Evolutionary conservation across 1,140 invertebrate species (phyloP), one percentile per base, ranked within the genome.

Genomic region (Zaprionus ornatus): DNA sequence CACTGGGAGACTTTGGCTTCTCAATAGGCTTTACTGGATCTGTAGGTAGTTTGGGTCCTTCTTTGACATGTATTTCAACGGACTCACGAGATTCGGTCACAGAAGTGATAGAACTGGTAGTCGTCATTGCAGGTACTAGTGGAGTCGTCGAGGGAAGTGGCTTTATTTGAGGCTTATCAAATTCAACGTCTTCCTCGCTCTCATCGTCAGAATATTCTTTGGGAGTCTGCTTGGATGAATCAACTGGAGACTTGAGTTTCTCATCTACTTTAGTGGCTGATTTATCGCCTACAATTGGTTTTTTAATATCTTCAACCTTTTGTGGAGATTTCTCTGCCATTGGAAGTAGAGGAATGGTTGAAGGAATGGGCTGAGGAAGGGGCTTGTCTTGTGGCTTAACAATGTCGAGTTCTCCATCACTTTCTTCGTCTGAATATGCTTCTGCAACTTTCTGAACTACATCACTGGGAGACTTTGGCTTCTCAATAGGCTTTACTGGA

Each of bases 391-490:
- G 6, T 6, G 7, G 1, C 50, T 21, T 42, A 25, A 10, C 13
- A 25, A 15, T 12, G 15, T 42, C 40, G 19, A n/a, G n/a, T n/a
- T n/a, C n/a, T n/a, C n/a, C n/a, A n/a, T 57, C 37, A 42, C 40
- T 42, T n/a, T 42, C 40, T 15, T 66, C 50, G 21, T 66, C 63
- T 21, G 50, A 66, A n/a, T 66, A 66, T 13, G 40, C 32, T 55
- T 66, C 55, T 7, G 37, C 32, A 40, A 19, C 35, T 21, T 7
- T 13, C 10, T 63, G 5, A 25, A 6, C 15, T 27, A 27, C 25
- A 27, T 27, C 25, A 7, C 25, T 27, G 5, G 52, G 52, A 3
- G 52, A 42, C 40, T 42, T 42, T 0, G 40, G 50, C 13, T 15
- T 42, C 40, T 42, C 40, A 42, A 42, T 42, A 42, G 40, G 40